Conservation (phyloP, 2,113 vertebrate species). For the Mormyrus iriodes region DNA sequence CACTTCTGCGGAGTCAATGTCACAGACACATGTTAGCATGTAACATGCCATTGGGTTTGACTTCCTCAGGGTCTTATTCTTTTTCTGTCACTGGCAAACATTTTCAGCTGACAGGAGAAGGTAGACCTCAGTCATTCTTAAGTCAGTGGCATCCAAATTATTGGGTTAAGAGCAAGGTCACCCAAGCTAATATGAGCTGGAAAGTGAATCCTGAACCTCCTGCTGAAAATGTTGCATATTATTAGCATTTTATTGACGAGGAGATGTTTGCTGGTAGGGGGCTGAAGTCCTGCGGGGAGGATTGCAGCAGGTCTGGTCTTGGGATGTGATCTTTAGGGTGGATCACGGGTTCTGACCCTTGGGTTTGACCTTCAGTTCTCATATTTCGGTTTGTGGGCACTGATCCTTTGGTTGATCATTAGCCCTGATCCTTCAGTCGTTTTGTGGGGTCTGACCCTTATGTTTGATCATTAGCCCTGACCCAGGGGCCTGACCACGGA, state of each 20-base stretch:
- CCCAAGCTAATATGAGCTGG: not conserved
- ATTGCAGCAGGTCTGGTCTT: not conserved
- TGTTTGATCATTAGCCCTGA: not conserved
- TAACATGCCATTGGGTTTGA: not conserved
- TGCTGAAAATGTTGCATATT: not conserved
- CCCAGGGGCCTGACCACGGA: not conserved
- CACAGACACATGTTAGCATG: not conserved
- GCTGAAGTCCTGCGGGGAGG: not conserved
- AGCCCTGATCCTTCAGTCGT: not conserved
- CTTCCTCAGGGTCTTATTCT: not conserved
- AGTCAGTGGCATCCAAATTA: not conserved
- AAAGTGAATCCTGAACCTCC: not conserved
- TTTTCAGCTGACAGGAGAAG: not conserved
- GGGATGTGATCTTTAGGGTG: not conserved
- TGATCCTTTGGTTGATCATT: not conserved
- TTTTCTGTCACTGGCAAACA: not conserved
- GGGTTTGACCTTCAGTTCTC: not conserved
- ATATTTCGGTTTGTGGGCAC: not conserved
- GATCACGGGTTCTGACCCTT: not conserved
- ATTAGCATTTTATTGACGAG: not conserved
- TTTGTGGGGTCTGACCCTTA: not conserved
- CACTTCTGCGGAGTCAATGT: not conserved
- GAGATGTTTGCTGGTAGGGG: not conserved
- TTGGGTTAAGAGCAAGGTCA: not conserved
- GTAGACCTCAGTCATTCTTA: not conserved